These are phyloP conservation scores for Hippopotamus amphibius DNA, from an alignment of 2,113 vertebrate species.

Conservation along the genomic window DNA sequence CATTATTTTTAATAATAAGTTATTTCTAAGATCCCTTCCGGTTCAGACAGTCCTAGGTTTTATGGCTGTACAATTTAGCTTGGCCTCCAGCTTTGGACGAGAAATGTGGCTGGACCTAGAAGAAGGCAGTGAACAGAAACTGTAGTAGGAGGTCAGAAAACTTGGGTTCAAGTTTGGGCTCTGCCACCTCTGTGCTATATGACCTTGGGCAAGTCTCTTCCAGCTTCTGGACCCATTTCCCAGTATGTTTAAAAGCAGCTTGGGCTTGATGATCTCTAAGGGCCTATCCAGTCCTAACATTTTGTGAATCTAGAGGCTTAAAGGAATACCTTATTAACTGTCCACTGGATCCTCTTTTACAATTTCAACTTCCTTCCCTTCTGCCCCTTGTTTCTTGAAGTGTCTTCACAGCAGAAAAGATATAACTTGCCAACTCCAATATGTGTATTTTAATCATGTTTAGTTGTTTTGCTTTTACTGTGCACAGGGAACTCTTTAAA, in stretches of 20 bases:
- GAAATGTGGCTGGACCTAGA: not conserved
- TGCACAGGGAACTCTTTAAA: not conserved
- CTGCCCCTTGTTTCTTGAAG: not conserved
- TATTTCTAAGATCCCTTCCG: slow-evolving; percentile 14
- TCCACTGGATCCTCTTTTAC: not conserved
- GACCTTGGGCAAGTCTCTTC: not conserved
- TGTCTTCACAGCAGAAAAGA: slow-evolving; percentile 26
- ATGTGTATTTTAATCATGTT: slow-evolving; percentile 46
- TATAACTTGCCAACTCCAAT: not conserved
- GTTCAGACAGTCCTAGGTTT: slow-evolving; percentile 30
- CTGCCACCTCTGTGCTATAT: not conserved
- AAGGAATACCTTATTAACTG: not conserved
- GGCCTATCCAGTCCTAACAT: not conserved
- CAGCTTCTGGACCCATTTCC: slow-evolving; percentile 2
- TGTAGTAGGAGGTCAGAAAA: not conserved
- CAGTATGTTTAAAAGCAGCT: slow-evolving; percentile 18
- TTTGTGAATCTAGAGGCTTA: slow-evolving; percentile 14
- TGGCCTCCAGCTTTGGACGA: slow-evolving; percentile 12
- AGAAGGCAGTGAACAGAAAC: not conserved
- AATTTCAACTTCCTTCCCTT: not conserved
- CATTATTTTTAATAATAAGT: slow-evolving; percentile 50
- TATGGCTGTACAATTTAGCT: slow-evolving; percentile 7
- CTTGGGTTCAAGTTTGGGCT: not conserved
- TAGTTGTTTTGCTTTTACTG: slow-evolving; percentile 47
- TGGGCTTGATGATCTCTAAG: not conserved